A percentile compares a stretch with the other conserved stretches of the same genome.
These are phyloP conservation scores for Macroglossus sobrinus DNA, from an alignment of 2,113 vertebrate genomes.

Conservation along the genomic window DNA sequence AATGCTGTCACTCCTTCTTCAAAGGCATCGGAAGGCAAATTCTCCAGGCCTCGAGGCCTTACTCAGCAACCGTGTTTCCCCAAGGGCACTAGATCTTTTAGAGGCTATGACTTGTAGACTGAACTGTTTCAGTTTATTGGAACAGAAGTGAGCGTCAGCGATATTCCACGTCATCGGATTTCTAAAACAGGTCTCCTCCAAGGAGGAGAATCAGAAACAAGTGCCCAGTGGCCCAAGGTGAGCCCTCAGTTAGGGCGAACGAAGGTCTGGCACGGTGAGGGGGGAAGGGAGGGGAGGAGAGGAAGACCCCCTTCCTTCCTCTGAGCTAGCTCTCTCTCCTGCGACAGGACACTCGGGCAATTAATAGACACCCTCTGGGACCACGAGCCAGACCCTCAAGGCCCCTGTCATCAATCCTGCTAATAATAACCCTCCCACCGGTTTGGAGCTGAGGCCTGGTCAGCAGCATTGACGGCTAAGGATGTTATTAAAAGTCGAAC, in stretches of 20 bases:
- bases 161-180: not conserved
- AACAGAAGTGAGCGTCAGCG: not conserved
- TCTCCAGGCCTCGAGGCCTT: not conserved
- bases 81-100: not conserved
- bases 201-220: not conserved
- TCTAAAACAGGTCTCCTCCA: not conserved
- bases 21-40: not conserved
- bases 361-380: not conserved
- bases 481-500: constrained; percentile 37
- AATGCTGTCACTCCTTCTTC: not conserved
- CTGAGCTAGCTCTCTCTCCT: not conserved
- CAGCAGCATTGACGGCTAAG: not conserved
- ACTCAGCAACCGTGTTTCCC: not conserved
- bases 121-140: not conserved
- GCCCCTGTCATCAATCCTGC: not conserved
- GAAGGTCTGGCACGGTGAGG: not conserved
- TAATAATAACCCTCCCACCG: not conserved
- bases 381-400: not conserved
- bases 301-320: not conserved
- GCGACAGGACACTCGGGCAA: not conserved
- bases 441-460: not conserved
- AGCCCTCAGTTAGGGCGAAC: not conserved
- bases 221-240: not conserved
- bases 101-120: not conserved
- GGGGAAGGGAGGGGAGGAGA: no score